Base-by-base conservation (phyloP, 2,113 vertebrate genomes). In the Harpagus bidentatus region DNA sequence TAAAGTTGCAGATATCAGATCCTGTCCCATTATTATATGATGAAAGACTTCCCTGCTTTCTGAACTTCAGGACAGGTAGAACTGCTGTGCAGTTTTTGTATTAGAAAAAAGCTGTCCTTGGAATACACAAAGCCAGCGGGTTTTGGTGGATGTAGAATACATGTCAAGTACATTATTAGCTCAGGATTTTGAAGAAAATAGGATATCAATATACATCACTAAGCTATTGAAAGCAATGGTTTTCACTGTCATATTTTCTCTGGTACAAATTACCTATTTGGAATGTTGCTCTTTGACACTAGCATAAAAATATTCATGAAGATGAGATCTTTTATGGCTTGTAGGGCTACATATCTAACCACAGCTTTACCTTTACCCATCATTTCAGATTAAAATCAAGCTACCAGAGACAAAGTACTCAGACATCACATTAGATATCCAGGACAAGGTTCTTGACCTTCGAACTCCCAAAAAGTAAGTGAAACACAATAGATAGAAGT, bases 391-490 rank as follows among this genome's bases (percentile, higher is more conserved):
- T 79, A 99, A 98, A 98, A 98, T 99, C 97, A 98, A 99, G 93
- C 98, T 99, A 7, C 99, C 99, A 29, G 98, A 98, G 63, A 99
- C 98, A 7, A 99, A 98, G 91, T 82, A 95, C 77, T 97, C 98
- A 62, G 99, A 99, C 52, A 98, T 99, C 84, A 72, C 98, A 17
- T 96, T 99, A 80, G 99, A 99, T 88, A 96, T 99, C 38, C 99
- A 98, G 86, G 99, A 99, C 85, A 99, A 83, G 31, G 97, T 99
- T 93, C 98, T 99, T 91, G 99, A 99, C 96, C 98, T 99, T 45
- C 98, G 99, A 71, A 99, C 99, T 48, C 98, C 98, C 15, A 97
- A 98, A 97, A 99, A 99, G 99, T 99, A 98, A 98, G 99, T 98
- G 58, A 85, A 95, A 84, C 38, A 93, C 50, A 83, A 29, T 7